Conservation (phyloP, 2,797 vertebrate species). For the Alosa sapidissima region DNA sequence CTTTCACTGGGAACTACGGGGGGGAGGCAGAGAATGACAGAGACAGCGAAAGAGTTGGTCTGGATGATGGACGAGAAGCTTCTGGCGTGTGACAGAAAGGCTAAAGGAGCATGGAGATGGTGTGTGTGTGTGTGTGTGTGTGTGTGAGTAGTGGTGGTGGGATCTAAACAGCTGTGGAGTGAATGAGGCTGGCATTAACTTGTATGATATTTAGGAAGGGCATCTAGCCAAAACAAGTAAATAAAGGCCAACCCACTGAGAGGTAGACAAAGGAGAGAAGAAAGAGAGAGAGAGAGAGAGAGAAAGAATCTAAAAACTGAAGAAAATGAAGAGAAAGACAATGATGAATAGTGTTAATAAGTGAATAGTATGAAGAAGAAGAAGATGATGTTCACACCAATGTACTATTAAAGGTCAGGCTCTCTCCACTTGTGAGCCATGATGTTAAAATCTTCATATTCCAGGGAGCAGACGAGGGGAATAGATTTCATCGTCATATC, state of each 20-base stretch:
- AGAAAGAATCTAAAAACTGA: not conserved
- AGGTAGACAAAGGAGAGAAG: not conserved
- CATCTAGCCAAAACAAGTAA: not conserved
- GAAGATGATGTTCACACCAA: not conserved
- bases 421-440: not conserved
- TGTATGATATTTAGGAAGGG: not conserved
- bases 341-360: not conserved
- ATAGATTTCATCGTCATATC: not conserved
- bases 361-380: not conserved
- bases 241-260: not conserved
- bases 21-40: not conserved
- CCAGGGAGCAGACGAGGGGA: not conserved
- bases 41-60: not conserved
- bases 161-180: too few relatives aligned
- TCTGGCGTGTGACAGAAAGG: too few relatives aligned
- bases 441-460: not conserved
- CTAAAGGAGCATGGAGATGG: not conserved
- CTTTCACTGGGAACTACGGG: not conserved
- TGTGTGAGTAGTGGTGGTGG: not conserved
- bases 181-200: not conserved
- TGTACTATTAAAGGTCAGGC: not conserved
- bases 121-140: constrained; percentile 4
- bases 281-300: not conserved
- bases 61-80: not conserved
- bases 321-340: not conserved